phyloP scores from a whole-genome alignment of 2,888 invertebrate species.

The Amblyjoppa proteus region DNA sequence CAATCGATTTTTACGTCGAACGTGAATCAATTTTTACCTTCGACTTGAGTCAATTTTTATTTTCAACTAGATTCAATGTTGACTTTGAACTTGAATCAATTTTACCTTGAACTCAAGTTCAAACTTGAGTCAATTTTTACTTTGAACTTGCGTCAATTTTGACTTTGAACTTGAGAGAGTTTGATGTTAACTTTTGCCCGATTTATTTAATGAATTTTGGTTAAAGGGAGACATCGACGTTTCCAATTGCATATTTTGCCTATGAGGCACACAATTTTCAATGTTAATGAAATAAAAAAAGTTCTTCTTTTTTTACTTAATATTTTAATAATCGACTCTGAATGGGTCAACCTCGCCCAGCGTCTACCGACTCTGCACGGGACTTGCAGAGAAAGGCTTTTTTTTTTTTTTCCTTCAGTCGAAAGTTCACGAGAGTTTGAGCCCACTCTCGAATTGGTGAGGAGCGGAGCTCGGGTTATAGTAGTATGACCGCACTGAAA shows the following conservation, averaged over 20 bases:
- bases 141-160: neutral
- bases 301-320: too few relatives aligned
- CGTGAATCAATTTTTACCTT: neutral
- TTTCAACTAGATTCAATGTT: neutral
- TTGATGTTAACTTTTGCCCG: too few relatives aligned
- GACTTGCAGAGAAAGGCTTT: neutral
- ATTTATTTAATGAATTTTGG: neutral
- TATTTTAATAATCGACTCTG: neutral
- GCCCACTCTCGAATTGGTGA: slow-evolving; percentile 54
- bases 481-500: slow-evolving; percentile 53
- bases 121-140: neutral
- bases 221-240: too few relatives aligned
- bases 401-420: slow-evolving; percentile 38
- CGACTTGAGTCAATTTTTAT: neutral
- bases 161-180: too few relatives aligned
- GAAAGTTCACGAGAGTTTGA: slow-evolving; percentile 60
- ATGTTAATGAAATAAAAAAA: neutral
- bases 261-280: neutral
- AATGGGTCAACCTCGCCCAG: neutral
- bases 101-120: neutral
- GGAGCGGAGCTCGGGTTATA: slow-evolving; percentile 22
- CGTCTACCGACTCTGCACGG: neutral
- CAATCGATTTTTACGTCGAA: neutral
- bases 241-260: too few relatives aligned
- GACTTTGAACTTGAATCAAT: neutral